These are phyloP conservation scores for Ophioderma brevispina DNA, from an alignment of 35 echinoderm and acorn worm species.

Conservation along the genomic window DNA sequence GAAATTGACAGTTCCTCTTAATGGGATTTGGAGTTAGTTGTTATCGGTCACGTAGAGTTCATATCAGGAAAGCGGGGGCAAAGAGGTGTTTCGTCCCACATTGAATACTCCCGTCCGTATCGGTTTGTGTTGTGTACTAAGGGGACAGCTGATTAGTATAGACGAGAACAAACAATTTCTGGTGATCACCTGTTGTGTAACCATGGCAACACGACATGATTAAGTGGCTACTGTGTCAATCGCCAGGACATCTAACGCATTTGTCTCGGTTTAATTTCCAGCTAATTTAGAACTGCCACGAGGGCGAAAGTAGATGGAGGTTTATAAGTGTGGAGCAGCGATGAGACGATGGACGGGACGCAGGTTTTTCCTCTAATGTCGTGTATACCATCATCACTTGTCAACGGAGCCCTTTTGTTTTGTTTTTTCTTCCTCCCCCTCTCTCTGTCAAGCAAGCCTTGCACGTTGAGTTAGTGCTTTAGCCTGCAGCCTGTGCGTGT, in stretches of 20 bases:
- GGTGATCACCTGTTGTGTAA: slow-evolving; percentile 1
- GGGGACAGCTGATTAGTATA: neutral
- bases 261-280: slow-evolving; percentile 5
- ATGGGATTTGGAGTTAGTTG: neutral
- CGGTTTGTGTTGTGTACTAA: neutral
- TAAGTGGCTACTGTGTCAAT: slow-evolving; percentile 8
- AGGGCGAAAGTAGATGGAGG: neutral
- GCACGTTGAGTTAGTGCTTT: neutral
- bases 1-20: slow-evolving; percentile 4
- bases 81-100: neutral
- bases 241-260: slow-evolving; percentile 2
- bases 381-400: neutral
- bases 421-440: too few relatives aligned
- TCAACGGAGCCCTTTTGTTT: neutral
- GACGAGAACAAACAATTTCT: slow-evolving; percentile 3
- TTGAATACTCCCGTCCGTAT: neutral
- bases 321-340: neutral
- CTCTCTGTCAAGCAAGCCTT: neutral
- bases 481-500: neutral
- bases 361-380: neutral
- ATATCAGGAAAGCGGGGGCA: neutral
- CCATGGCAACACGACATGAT: slow-evolving; percentile 2
- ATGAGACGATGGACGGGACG: neutral
- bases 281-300: slow-evolving; percentile 1
- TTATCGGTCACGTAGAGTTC: neutral